Evolutionary conservation across 2,888 invertebrate species (phyloP).

Genomic region (Nycteola revayana): DNA sequence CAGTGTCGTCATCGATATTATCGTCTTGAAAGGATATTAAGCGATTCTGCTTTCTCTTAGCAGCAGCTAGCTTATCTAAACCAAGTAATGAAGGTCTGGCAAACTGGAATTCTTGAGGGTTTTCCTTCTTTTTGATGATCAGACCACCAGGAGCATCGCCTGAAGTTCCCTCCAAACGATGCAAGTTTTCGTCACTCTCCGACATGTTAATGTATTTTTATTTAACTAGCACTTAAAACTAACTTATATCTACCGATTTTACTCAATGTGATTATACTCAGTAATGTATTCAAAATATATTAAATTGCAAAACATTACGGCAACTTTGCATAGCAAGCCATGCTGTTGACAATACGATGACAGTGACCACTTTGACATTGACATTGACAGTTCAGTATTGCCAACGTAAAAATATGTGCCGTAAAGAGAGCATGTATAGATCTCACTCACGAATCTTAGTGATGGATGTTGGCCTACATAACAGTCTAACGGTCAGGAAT

Average conservation of each 20-base stretch:
- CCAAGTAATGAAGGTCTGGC: constrained; percentile 90
- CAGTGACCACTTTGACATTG: too few relatives aligned
- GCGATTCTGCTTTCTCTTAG: constrained; percentile 85
- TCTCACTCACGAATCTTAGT: too few relatives aligned
- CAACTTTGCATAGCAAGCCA: too few relatives aligned
- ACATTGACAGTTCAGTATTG: too few relatives aligned
- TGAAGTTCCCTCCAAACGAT: constrained; percentile 87
- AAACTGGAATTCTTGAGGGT: constrained; percentile 86
- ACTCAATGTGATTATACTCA: constrained; percentile 2
- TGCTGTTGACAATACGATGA: too few relatives aligned
- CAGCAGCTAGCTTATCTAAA: constrained; percentile 92
- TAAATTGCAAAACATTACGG: constrained; percentile 27
- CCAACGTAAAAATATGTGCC: too few relatives aligned
- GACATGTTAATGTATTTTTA: constrained; percentile 43
- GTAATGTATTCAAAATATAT: constrained; percentile 12
- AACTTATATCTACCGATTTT: constrained; percentile 8
- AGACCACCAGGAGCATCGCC: constrained; percentile 86
- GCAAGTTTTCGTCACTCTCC: constrained; percentile 82
- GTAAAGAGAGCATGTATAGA: too few relatives aligned
- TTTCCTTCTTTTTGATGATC: constrained; percentile 85
- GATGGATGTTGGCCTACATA: too few relatives aligned
- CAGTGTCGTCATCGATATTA: constrained; percentile 49
- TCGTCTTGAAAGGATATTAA: constrained; percentile 85
- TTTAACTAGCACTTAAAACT: constrained; percentile 12
- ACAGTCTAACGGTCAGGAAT: too few relatives aligned